Evolutionary conservation across 2,888 invertebrate genomes (phyloP), one percentile per base, ranked within the genome.

Genomic region (Apomyelois bistriatella): DNA sequence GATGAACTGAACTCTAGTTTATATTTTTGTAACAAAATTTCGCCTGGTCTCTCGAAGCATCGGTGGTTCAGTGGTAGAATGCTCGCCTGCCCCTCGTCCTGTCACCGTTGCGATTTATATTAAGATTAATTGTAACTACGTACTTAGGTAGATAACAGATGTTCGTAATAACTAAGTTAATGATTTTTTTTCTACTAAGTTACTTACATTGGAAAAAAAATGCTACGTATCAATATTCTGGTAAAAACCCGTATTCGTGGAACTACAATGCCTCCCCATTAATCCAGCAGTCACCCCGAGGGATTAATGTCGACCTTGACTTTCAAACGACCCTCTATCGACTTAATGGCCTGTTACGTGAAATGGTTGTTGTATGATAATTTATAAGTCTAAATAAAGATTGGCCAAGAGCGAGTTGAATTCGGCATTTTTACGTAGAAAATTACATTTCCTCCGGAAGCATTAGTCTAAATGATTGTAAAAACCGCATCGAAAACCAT

Each of bases 11-110:
- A n/a, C n/a, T n/a, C 22, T 22, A 3, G 22, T 5, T 22, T 22
- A 5, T 5, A 22, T 47, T 28, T 41, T 15, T 32, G 12, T 9
- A 17, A 7, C 3, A 12, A 15, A 47, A 51, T 54, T 54, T 54
- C 51, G 9, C 7, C 3, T 0, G 1, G 1, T 3, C 1, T 0
- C 6, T 5, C 1, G 2, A 41, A 80, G 85, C 86, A 88, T 88
- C 88, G 88, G 83, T 88, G 87, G 88, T 87, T 85, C 85, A 85
- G 86, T 85, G 85, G 85, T 86, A 86, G 86, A 86, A 86, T 86
- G 86, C 89, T 90, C 90, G 90, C 90, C 90, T 90, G 90, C 90
- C 89, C 90, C 90, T 90, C 89, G 90, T 90, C 90, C 89, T 89
- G 90, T 89, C 90, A n/a, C 90, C 90, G 90, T 89, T 90, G 90